Conservation (phyloP, 2,113 vertebrate genomes). For the Melanerpes aurifrons region DNA sequence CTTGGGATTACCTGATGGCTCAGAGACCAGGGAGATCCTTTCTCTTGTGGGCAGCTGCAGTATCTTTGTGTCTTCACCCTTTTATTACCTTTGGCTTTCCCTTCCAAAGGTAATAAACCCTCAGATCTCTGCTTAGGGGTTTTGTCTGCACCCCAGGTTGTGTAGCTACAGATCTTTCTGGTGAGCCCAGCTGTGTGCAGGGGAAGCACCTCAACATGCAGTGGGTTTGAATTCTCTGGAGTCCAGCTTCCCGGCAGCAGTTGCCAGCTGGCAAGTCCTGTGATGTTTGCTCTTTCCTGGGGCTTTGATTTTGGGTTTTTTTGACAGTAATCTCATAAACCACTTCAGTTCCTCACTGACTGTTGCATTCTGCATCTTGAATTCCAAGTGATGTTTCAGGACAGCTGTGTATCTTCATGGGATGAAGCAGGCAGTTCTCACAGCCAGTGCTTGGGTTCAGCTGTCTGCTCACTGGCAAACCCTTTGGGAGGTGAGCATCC, state of each 20-base stretch:
- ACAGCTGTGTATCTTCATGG: not conserved
- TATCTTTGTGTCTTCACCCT: not conserved
- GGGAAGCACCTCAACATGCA: not conserved
- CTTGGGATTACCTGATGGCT: not conserved
- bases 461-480: not conserved
- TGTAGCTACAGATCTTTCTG: not conserved
- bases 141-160: not conserved
- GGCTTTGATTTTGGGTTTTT: not conserved
- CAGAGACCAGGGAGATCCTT: not conserved
- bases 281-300: not conserved
- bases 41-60: not conserved
- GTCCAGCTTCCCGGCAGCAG: not conserved
- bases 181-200: not conserved
- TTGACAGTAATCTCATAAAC: not conserved
- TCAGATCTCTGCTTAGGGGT: rapidly evolving
- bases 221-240: no score
- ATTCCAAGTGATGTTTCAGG: not conserved
- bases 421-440: not conserved
- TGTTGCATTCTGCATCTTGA: not conserved
- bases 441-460: not conserved
- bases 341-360: not conserved
- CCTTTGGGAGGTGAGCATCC: not conserved
- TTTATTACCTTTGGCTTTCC: not conserved
- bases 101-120: not conserved
- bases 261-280: not conserved